phyloP scores from a whole-genome alignment of 2,113 vertebrate genomes.

The Neomonachus schauinslandi region DNA sequence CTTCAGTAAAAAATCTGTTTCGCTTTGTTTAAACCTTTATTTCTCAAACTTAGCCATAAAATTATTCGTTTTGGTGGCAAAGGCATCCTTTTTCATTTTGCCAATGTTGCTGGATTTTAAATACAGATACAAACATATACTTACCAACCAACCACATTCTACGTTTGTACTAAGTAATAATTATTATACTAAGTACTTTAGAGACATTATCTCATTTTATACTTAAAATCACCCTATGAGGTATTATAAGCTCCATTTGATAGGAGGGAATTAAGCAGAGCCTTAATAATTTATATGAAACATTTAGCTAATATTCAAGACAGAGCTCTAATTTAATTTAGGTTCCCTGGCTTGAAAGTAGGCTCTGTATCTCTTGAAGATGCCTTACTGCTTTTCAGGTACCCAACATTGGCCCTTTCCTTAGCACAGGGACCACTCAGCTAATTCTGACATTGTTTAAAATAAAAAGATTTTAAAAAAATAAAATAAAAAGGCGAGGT shows the following conservation, averaged over 20 bases:
- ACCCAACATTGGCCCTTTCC: not conserved
- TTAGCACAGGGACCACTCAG: not conserved
- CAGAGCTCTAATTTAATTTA: not conserved
- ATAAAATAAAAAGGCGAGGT: not conserved
- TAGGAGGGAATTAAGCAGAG: not conserved
- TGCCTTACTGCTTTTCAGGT: not conserved
- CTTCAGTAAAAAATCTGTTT: constrained; percentile 33
- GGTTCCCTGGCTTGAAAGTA: not conserved
- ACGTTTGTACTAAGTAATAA: not conserved
- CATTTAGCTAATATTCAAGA: not conserved
- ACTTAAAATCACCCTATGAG: not conserved
- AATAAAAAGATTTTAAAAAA: not conserved
- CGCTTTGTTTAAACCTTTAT: not conserved
- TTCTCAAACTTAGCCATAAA: not conserved
- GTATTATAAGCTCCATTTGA: not conserved
- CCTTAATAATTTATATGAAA: not conserved
- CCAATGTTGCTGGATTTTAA: constrained; percentile 1
- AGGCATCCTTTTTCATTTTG: not conserved
- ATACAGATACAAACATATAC: not conserved
- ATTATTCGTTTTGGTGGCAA: not conserved
- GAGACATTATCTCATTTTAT: constrained; percentile 25
- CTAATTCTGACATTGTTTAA: constrained; percentile 8
- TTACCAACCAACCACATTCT: not conserved
- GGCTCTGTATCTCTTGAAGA: not conserved
- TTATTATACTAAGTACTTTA: not conserved